phyloP scores from a whole-genome alignment of 2,797 vertebrate genomes.

The Chelonia mydas region DNA sequence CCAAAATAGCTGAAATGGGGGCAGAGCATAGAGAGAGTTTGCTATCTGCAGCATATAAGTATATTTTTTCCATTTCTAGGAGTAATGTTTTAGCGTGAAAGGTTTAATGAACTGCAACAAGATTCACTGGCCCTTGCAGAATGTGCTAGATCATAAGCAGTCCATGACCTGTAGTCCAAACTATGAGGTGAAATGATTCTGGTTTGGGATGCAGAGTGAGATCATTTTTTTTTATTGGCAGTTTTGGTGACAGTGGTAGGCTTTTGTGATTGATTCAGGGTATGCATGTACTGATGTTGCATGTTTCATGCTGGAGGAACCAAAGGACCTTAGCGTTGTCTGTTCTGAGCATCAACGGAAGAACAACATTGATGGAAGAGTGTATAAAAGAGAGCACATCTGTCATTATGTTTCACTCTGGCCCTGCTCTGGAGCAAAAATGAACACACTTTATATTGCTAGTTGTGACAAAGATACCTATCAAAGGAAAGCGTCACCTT shows the following conservation, averaged over 20 bases:
- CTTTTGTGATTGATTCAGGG: background rate
- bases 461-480: background rate
- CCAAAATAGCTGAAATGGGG: background rate
- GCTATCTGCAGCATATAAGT: background rate
- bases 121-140: background rate
- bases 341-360: background rate
- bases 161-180: accelerated
- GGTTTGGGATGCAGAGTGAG: background rate
- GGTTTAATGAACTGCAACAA: background rate
- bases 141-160: background rate
- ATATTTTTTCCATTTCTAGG: background rate
- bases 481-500: background rate
- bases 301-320: background rate
- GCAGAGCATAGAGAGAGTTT: accelerated
- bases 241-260: background rate
- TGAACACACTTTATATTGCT: background rate
- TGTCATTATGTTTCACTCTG: background rate
- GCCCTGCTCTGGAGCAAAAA: background rate
- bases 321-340: background rate
- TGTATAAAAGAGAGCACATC: accelerated
- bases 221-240: background rate
- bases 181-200: background rate
- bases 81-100: background rate
- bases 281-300: background rate
- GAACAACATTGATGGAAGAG: background rate